A percentile compares a stretch with the other conserved stretches of the same genome.
These are phyloP conservation scores for Ylistrum balloti DNA, from an alignment of 1,140 invertebrate genomes.

Conservation along the genomic window DNA sequence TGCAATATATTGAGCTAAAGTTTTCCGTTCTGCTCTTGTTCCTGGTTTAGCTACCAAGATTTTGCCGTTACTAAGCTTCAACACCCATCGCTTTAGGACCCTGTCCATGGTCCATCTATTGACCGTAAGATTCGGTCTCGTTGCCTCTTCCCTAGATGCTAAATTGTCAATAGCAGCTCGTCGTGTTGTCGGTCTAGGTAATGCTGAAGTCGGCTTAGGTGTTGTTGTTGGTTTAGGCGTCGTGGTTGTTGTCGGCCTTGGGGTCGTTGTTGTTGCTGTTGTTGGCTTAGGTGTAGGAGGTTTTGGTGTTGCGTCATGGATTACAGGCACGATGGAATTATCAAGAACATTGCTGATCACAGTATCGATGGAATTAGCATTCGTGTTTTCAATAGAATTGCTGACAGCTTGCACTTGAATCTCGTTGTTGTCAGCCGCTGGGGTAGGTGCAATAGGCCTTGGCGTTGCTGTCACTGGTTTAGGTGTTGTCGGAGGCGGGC, in stretches of 20 bases:
- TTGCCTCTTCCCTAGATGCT: background rate
- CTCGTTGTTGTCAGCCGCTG: slow-evolving; percentile 5
- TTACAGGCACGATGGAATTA: background rate
- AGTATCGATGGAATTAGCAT: background rate
- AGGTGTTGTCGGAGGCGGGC: slow-evolving; percentile 43
- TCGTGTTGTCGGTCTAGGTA: slow-evolving; percentile 17
- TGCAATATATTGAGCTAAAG: slow-evolving; percentile 48
- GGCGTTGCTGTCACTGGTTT: slow-evolving; percentile 53
- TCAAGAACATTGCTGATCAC: background rate
- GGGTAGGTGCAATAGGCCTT: slow-evolving; percentile 19
- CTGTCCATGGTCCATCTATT: slow-evolving; percentile 50
- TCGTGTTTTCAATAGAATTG: background rate
- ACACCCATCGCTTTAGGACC: slow-evolving; percentile 51
- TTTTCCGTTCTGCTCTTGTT: slow-evolving; percentile 32
- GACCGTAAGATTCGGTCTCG: slow-evolving; percentile 17
- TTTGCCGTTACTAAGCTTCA: slow-evolving; percentile 44
- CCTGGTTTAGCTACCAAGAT: slow-evolving; percentile 51
- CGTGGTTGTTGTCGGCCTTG: slow-evolving; percentile 34
- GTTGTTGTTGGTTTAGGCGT: slow-evolving; percentile 3
- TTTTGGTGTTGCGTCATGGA: background rate
- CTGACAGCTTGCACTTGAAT: background rate
- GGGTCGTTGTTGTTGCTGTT: slow-evolving; percentile 42
- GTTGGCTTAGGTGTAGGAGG: slow-evolving; percentile 44
- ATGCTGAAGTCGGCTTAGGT: background rate
- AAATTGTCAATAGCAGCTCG: background rate